A percentile compares a stretch with the other conserved stretches of the same genome.
Conservation (phyloP, 2,888 invertebrate genomes). For the Acholoe squamosa region DNA sequence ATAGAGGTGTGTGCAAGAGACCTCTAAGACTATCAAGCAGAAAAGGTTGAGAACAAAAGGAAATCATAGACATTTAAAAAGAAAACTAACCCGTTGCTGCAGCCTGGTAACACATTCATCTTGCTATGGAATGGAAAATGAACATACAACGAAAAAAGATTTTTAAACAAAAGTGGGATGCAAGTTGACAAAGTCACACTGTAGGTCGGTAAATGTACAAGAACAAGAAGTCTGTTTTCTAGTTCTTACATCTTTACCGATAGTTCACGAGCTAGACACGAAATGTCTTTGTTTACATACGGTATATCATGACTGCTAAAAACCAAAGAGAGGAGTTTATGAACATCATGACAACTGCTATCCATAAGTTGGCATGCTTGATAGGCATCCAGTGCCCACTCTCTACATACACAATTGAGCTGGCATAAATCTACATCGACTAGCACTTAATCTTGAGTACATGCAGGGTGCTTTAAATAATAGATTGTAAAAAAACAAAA, state of each 20-base stretch:
- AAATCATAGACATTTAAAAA: not conserved
- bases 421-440: not conserved
- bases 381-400: not conserved
- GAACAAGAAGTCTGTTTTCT: not conserved
- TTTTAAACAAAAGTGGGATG: constrained; percentile 32
- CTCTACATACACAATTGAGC: not conserved
- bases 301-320: constrained; percentile 16
- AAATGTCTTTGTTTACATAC: constrained; percentile 25
- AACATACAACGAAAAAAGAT: not conserved
- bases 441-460: constrained; percentile 22
- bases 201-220: not conserved
- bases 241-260: not conserved
- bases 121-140: constrained; percentile 9
- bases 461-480: constrained; percentile 28
- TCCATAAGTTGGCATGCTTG: not conserved
- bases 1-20: no score
- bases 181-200: not conserved
- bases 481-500: not conserved
- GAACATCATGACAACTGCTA: constrained; percentile 6
- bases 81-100: constrained; percentile 14
- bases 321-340: not conserved
- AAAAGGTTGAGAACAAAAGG: not conserved
- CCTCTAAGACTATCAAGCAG: not conserved
- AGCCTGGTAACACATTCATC: not conserved
- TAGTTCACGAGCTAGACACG: not conserved